These are phyloP conservation scores for Plebejus melissa DNA, from an alignment of 2,888 invertebrate species.

Conservation along the genomic window DNA sequence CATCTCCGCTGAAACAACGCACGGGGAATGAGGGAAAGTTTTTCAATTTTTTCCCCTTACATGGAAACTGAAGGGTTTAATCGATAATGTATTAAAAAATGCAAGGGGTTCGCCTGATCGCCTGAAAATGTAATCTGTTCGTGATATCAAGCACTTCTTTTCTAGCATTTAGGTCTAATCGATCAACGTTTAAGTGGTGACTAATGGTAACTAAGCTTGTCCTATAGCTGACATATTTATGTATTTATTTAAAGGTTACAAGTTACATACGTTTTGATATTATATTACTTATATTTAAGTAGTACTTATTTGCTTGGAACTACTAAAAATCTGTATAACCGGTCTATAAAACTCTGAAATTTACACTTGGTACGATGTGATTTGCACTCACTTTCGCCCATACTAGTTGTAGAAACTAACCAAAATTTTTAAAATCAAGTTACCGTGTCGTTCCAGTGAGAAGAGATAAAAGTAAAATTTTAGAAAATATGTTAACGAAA, in stretches of 20 bases:
- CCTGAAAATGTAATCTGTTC: conserved; percentile 17
- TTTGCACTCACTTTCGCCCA: background rate
- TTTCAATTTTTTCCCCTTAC: conserved; percentile 22
- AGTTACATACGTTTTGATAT: background rate
- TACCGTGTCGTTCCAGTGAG: conserved; percentile 7
- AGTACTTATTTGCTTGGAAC: no score
- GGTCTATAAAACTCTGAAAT: background rate
- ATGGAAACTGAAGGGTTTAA: conserved; percentile 25
- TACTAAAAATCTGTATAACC: background rate
- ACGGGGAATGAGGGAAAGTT: conserved; percentile 27
- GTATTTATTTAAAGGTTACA: background rate
- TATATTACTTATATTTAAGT: background rate
- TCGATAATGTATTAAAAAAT: conserved; percentile 19
- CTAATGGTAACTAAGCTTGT: background rate
- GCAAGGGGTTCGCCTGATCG: conserved; percentile 21
- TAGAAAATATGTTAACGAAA: background rate
- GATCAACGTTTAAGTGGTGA: background rate
- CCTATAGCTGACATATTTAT: background rate
- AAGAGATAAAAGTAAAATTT: conserved; percentile 8
- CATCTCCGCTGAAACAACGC: conserved; percentile 84
- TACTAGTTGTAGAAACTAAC: background rate
- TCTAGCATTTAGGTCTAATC: background rate
- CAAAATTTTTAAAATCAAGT: background rate
- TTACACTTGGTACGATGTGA: background rate
- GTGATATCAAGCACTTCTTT: background rate